Conservation (phyloP, 2,888 invertebrate genomes). For the Dromius quadrimaculatus region DNA sequence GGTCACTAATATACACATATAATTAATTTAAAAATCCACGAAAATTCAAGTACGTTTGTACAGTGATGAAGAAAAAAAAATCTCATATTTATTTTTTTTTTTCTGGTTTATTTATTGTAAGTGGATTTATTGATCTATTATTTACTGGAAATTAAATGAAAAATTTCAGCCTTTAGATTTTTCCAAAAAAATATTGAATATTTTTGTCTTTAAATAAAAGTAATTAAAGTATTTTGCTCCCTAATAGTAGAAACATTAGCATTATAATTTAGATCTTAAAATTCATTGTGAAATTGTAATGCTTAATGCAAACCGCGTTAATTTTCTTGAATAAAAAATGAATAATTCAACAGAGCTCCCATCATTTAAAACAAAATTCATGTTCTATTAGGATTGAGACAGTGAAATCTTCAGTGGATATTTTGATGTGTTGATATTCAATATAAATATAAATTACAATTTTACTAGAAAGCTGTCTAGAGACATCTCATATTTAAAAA, state of each 20-base stretch:
- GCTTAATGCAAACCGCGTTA: slow-evolving; percentile 22
- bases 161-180: neutral
- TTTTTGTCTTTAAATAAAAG: slow-evolving; percentile 24
- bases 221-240: slow-evolving; percentile 9
- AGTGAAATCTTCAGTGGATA: too few relatives aligned
- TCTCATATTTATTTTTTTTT: too few relatives aligned
- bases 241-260: neutral
- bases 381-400: neutral
- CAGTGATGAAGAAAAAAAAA: too few relatives aligned
- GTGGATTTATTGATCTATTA: slow-evolving; percentile 8
- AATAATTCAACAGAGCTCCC: slow-evolving; percentile 6
- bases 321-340: slow-evolving; percentile 32
- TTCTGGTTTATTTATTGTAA: too few relatives aligned
- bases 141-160: slow-evolving; percentile 1
- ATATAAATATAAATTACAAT: too few relatives aligned
- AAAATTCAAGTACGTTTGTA: too few relatives aligned
- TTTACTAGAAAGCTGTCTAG: too few relatives aligned
- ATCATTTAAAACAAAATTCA: slow-evolving; percentile 17
- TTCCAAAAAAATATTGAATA: neutral
- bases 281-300: slow-evolving; percentile 15
- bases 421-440: too few relatives aligned
- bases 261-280: slow-evolving; percentile 20
- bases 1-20: too few relatives aligned
- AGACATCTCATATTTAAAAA: too few relatives aligned
- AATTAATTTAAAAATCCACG: too few relatives aligned